These are phyloP conservation scores for Gryllus bimaculatus DNA, from an alignment of 1,140 invertebrate species.

Conservation along the genomic window DNA sequence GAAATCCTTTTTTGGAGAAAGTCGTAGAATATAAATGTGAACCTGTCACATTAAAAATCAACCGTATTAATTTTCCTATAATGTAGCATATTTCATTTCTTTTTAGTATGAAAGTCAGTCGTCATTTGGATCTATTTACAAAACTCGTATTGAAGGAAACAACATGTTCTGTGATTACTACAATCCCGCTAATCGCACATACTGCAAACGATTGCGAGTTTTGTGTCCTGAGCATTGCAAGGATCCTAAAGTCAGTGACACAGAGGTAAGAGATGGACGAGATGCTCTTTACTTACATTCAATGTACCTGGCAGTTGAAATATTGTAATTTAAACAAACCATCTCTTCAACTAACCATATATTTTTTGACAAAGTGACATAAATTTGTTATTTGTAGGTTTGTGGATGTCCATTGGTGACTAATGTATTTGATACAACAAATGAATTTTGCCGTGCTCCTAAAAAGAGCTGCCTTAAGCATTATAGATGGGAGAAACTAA, in stretches of 20 bases:
- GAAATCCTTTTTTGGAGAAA: no score
- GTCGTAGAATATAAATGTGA: no score
- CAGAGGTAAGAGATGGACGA: slow-evolving; percentile 41
- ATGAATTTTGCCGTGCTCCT: slow-evolving; percentile 72
- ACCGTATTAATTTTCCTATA: no score
- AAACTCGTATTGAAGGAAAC: slow-evolving; percentile 86
- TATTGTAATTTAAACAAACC: background rate
- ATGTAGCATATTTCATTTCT: no score
- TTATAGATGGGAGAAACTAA: slow-evolving; percentile 91
- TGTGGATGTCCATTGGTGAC: slow-evolving; percentile 85
- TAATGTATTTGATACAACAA: slow-evolving; percentile 70
- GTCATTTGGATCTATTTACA: slow-evolving; percentile 89
- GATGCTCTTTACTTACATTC: background rate
- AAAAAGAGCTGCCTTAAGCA: slow-evolving; percentile 90
- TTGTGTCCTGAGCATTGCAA: slow-evolving; percentile 97
- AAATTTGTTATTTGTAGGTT: slow-evolving; percentile 38
- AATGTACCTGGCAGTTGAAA: background rate
- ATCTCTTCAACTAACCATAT: background rate
- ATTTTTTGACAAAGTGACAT: background rate
- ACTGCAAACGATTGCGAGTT: slow-evolving; percentile 90
- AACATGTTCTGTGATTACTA: slow-evolving; percentile 98
- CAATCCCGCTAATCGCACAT: slow-evolving; percentile 80
- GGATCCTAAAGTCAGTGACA: slow-evolving; percentile 79
- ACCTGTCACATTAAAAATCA: no score
- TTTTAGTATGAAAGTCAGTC: slow-evolving; percentile 88